Conservation (phyloP, 64 coral and sea anemone genomes). For the Trachythela sp. region DNA sequence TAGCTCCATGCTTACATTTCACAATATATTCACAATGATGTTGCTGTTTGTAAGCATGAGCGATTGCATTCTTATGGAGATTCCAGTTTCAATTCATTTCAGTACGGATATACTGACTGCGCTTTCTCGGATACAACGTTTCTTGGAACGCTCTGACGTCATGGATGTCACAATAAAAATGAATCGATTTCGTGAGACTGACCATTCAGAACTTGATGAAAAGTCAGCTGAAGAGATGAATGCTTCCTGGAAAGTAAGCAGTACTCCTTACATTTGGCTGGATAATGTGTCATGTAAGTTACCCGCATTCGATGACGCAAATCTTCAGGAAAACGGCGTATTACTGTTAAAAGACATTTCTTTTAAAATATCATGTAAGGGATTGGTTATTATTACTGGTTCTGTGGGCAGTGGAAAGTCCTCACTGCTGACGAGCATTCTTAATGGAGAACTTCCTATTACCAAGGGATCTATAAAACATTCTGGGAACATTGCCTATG, state of each 20-base stretch:
- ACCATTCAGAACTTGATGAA: background rate
- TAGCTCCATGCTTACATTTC: background rate
- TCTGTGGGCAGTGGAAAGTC: constrained; percentile 60
- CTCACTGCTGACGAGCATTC: constrained; percentile 41
- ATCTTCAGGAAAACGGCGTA: background rate
- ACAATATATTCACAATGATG: background rate
- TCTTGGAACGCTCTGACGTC: background rate
- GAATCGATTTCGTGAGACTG: background rate
- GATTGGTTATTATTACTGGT: constrained; percentile 44
- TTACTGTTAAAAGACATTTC: background rate
- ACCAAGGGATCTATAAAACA: background rate
- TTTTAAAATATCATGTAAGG: constrained; percentile 32
- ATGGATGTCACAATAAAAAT: background rate
- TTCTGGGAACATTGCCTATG: background rate
- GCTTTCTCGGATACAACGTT: background rate
- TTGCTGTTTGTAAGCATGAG: background rate
- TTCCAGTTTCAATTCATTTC: background rate
- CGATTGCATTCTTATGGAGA: background rate
- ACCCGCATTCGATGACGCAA: background rate
- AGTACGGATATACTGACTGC: background rate
- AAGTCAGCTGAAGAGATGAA: background rate
- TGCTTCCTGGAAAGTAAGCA: background rate
- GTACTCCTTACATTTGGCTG: background rate
- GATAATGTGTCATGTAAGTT: background rate
- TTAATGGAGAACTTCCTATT: constrained; percentile 31